A percentile compares a stretch with the other conserved stretches of the same genome.
Evolutionary conservation across 2,113 vertebrate species (phyloP).

Genomic region (Neodontobutis hainanensis): DNA sequence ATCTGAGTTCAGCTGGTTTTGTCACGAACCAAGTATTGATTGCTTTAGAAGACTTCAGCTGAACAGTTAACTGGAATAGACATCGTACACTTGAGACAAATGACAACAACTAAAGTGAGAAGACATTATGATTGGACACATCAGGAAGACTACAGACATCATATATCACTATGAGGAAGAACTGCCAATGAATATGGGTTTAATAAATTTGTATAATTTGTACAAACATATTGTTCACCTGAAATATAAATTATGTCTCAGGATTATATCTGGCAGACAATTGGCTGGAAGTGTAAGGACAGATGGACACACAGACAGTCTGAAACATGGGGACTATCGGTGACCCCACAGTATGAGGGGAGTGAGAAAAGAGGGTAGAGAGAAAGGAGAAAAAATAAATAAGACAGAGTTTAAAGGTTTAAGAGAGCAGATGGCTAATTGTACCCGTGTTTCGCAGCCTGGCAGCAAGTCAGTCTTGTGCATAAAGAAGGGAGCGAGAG

Average conservation of each 20-base stretch:
- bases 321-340: constrained; percentile 52
- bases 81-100: constrained; percentile 40
- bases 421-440: constrained; percentile 83
- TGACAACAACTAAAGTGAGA: constrained; percentile 47
- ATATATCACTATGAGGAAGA: constrained; percentile 23
- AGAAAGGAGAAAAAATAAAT: constrained; percentile 44
- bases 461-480: constrained; percentile 82
- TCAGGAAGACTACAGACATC: constrained; percentile 38
- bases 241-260: constrained; percentile 28
- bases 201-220: constrained; percentile 58
- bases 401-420: constrained; percentile 74
- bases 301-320: constrained; percentile 61
- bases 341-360: constrained; percentile 58
- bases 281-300: constrained; percentile 19
- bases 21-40: constrained; percentile 58
- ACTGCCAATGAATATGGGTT: constrained; percentile 44
- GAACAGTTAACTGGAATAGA: constrained; percentile 50
- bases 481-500: constrained; percentile 75
- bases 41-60: constrained; percentile 58
- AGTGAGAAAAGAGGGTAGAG: constrained; percentile 58
- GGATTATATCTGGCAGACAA: constrained; percentile 35
- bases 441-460: constrained; percentile 83
- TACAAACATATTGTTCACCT: constrained; percentile 66
- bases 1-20: constrained; percentile 61
- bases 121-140: constrained; percentile 17